Percentiles rank a stretch among this genome's conserved stretches.
phyloP scores from a whole-genome alignment of 2,888 invertebrate genomes.

The Drosophila peninsularis region DNA sequence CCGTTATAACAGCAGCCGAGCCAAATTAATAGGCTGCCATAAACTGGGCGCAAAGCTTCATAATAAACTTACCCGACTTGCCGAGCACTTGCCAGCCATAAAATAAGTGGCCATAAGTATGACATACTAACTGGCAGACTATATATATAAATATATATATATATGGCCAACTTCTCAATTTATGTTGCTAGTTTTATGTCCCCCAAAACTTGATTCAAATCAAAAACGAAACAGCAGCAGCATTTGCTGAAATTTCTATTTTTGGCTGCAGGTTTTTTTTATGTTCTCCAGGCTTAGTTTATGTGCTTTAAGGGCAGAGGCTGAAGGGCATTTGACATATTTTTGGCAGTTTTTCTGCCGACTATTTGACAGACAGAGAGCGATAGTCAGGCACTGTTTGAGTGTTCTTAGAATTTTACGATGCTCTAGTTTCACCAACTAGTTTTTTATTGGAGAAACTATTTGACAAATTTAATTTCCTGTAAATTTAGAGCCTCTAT shows the following conservation, averaged over 20 bases:
- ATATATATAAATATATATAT: background rate
- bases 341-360: background rate
- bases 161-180: background rate
- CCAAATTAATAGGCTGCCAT: slow-evolving; percentile 30
- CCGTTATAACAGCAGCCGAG: slow-evolving; percentile 27
- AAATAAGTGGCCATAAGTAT: slow-evolving; percentile 20
- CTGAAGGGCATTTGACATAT: background rate
- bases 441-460: background rate
- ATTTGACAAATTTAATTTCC: background rate
- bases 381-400: background rate
- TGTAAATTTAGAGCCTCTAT: background rate
- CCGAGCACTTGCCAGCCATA: slow-evolving; percentile 3
- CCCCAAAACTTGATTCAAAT: slow-evolving; percentile 4
- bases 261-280: background rate
- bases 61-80: slow-evolving; percentile 37
- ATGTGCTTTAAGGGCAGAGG: background rate
- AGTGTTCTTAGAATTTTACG: background rate
- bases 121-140: slow-evolving; percentile 8
- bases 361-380: background rate
- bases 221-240: background rate
- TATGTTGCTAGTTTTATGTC: slow-evolving; percentile 11
- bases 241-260: background rate
- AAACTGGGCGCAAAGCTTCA: slow-evolving; percentile 29
- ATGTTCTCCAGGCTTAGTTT: background rate
- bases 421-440: background rate